These are phyloP conservation scores for Albula glossodonta DNA, from an alignment of 2,113 vertebrate genomes.

Conservation along the genomic window DNA sequence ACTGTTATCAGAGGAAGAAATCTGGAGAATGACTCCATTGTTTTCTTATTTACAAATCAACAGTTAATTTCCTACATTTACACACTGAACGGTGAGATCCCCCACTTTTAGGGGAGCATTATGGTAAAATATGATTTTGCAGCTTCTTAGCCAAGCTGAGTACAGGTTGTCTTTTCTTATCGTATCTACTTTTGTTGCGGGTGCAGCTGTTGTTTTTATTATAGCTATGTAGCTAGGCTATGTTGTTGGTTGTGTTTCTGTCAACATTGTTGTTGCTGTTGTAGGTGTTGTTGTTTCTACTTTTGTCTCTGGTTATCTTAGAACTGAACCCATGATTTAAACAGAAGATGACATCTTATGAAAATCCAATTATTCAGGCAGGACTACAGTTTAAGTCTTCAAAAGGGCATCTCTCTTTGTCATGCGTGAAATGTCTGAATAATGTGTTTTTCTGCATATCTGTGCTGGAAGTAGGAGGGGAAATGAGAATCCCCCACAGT, in stretches of 20 bases:
- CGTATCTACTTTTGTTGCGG: not conserved
- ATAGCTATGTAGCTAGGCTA: too few species aligned
- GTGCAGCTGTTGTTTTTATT: not conserved
- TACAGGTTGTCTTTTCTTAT: too few species aligned
- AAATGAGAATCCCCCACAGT: slow-evolving; percentile 1
- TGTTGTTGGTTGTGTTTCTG: not conserved
- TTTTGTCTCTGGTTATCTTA: not conserved
- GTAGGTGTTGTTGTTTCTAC: not conserved
- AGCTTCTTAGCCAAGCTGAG: too few species aligned
- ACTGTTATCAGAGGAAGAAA: not conserved
- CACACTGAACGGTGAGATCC: too few species aligned
- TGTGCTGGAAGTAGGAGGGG: not conserved
- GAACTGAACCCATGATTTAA: not conserved
- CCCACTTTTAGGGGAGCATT: too few species aligned
- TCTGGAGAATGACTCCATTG: too few species aligned
- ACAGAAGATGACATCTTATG: not conserved
- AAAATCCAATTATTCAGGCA: not conserved
- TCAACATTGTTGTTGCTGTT: not conserved
- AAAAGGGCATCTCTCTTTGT: not conserved
- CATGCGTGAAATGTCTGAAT: not conserved
- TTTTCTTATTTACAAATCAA: too few species aligned
- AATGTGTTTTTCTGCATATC: not conserved
- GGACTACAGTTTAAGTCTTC: not conserved
- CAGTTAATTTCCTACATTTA: too few species aligned
- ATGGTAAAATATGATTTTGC: too few species aligned